Base-by-base conservation (phyloP, 2,113 vertebrate genomes). In the Toxostoma redivivum region DNA sequence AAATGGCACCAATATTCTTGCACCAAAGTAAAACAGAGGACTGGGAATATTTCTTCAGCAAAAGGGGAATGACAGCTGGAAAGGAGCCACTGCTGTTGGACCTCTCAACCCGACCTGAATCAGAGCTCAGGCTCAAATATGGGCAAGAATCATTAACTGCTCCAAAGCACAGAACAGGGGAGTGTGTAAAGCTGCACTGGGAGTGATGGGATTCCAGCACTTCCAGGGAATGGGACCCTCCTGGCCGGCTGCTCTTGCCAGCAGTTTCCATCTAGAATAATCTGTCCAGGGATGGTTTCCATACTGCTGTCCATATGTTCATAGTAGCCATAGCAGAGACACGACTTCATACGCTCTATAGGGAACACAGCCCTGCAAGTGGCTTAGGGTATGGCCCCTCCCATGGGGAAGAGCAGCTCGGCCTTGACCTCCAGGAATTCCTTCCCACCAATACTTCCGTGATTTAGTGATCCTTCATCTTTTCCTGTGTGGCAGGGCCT, bases 391-490 rank as follows among this genome's bases (percentile, higher is more conserved):
- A 14, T 5, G 22, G 50, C 51, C 57, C 28, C 57, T 71, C 65
- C 57, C 24, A 15, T 15, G n/a, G 70, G 3, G 47, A 73, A 56
- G 8, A 11, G 38, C 79, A 93, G 92, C 81, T 88, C 2, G 0
- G 61, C 85, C 95, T 76, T 57, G 90, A 80, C 88, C 90, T 90
- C 90, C 88, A 72, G 74, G 44, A 80, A 97, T 94, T 96, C 90
- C 88, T 93, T 93, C 94, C 82, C 86, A 24, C 65, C 81, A 53
- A 25, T 7, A 2, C 58, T 82, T 80, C 81, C 0, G 0, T 21
- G 48, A 38, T 30, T 28, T 74, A 47, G 38, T 15, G 65, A 89
- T 87, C 91, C 73, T 56, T 81, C 4, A 0, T 33, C 87, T 77
- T 38, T 47, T 45, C 73, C 84, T 23, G 78, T 22, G 48, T 24